A percentile compares a stretch with the other conserved stretches of the same genome.
phyloP scores from a whole-genome alignment of 2,797 vertebrate genomes.

The Arnoldichthys spilopterus region DNA sequence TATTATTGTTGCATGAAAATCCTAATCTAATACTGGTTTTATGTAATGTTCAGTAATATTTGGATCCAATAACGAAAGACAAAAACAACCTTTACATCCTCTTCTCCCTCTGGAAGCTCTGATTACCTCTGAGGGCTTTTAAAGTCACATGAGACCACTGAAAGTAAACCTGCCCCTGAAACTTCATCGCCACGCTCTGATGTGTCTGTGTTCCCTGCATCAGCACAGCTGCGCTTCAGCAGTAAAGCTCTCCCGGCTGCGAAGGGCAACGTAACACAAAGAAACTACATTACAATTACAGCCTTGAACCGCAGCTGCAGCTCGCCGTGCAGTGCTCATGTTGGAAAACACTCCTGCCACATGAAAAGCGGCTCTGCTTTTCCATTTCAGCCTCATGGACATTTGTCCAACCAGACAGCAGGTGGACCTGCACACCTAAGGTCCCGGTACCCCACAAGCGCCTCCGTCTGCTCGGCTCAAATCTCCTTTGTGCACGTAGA shows the following conservation, averaged over 20 bases:
- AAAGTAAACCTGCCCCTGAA: not conserved
- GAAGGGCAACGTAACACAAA: not conserved
- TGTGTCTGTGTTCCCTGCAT: not conserved
- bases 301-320: not conserved
- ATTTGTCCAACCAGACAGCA: slow-evolving; percentile 14
- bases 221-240: not conserved
- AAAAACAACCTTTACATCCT: too few species aligned
- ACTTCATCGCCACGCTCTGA: not conserved
- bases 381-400: not conserved
- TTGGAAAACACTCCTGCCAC: too few species aligned
- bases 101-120: too few species aligned
- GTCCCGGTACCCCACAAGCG: not conserved
- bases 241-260: not conserved
- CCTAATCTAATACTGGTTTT: too few species aligned
- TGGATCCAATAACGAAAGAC: too few species aligned
- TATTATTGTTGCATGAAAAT: too few species aligned
- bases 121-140: too few species aligned
- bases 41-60: too few species aligned
- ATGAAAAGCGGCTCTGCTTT: not conserved
- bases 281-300: not conserved
- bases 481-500: slow-evolving; percentile 21
- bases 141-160: not conserved
- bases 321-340: too few species aligned
- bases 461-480: slow-evolving; percentile 22
- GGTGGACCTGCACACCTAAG: not conserved